Evolutionary conservation across 2,113 vertebrate species (phyloP), one percentile per base, ranked within the genome.

Genomic region (Gnathonemus longibarbis): DNA sequence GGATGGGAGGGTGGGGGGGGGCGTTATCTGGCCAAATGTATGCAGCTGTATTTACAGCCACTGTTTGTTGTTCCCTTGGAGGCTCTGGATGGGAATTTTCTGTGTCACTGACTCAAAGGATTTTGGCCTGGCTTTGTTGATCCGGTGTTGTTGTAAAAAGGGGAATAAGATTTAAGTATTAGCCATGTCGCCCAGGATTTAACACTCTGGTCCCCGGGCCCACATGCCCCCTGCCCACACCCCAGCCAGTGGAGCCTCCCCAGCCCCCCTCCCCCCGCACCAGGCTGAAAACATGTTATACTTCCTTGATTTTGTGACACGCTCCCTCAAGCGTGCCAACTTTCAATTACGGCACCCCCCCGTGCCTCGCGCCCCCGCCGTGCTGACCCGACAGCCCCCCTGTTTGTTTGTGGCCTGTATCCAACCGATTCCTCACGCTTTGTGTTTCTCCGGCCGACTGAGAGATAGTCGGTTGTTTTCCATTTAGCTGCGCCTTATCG

Each of bases 51-150:
- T 97, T 97, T 97, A 96, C 97, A 94, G 96, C 95, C 95, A 96
- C 96, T 97, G 95, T 97, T 98, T 97, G 96, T 96, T 97, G 97
- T 97, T 96, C 93, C 96, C 96, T 96, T 94, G 96, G 97, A 96
- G 97, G 97, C 96, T 95, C 93, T 91, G 10, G 93, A 96, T 96
- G 96, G 96, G 97, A 97, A 97, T 97, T 98, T 97, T 97, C 97
- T 97, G 97, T 97, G 97, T 97, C 97, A 97, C 95, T 97, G 97
- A 94, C 94, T 97, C 95, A 95, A 96, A 97, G 97, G 97, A 97
- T 97, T 97, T 97, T 96, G 96, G 96, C 96, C 95, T 95, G 96
- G 96, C 97, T 97, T 96, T 97, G 97, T 97, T 97, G 96, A 96
- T 96, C 96, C 94, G 95, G 94, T 95, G 95, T 94, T 96, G 96